Evolutionary conservation across 2,113 vertebrate genomes (phyloP).

Genomic region (Apodemus sylvaticus): DNA sequence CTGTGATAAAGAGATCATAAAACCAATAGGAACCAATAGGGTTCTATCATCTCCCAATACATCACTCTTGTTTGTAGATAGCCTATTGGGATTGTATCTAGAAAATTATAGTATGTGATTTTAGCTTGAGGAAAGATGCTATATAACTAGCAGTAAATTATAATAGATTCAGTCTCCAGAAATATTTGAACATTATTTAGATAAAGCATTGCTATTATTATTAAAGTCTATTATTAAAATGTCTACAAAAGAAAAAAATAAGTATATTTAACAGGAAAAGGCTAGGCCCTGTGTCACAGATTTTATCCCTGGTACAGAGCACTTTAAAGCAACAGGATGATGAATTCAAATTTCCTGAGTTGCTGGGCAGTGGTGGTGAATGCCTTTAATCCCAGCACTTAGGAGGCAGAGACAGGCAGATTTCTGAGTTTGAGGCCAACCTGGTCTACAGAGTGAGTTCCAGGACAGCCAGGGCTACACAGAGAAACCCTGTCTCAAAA

Average conservation of each 20-base stretch:
- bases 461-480: too few relatives aligned
- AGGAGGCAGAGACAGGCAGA: too few relatives aligned
- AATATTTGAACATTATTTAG: neutral
- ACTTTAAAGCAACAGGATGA: neutral
- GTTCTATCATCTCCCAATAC: too few relatives aligned
- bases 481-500: too few relatives aligned
- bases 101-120: conserved; percentile 2
- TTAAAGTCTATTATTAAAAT: neutral
- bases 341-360: neutral
- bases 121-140: neutral
- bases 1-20: too few relatives aligned
- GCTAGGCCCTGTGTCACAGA: neutral
- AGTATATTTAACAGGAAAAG: neutral
- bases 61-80: neutral
- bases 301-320: neutral
- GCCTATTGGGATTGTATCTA: neutral
- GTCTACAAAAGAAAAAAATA: neutral
- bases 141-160: neutral
- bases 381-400: too few relatives aligned
- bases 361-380: too few relatives aligned
- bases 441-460: too few relatives aligned
- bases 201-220: neutral
- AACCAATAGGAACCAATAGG: too few relatives aligned
- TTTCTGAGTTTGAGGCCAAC: too few relatives aligned
- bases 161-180: neutral